Evolutionary conservation across 1,140 invertebrate species (phyloP), one percentile per base, ranked within the genome.

Genomic region (Batillaria attramentaria): DNA sequence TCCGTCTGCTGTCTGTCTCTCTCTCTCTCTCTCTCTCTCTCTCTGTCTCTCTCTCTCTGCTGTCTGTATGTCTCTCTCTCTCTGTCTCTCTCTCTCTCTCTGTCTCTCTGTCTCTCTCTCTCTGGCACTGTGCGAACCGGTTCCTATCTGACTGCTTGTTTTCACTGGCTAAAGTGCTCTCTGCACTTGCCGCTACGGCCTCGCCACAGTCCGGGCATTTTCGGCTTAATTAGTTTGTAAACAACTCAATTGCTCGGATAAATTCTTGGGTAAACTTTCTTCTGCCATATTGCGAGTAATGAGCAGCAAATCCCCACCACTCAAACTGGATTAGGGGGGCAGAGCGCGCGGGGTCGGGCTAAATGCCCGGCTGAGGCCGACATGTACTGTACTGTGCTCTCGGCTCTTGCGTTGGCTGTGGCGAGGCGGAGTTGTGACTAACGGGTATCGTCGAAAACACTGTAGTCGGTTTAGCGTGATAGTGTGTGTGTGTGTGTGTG

Each of bases 201-300:
- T 6, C 13, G n/a, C 66, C 66, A 10, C 5, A 41, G 3, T 68
- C 37, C 8, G 35, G 28, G 66, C 66, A 68, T 68, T 68, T 68
- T 68, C 37, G 20, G 68, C 68, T 70, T 70, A 46, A 70, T 70
- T 70, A 70, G 68, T 70, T 70, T 70, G 68, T 70, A 70, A 70
- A 70, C 68, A 70, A 70, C 39, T 43, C 68, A 70, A 70, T 70
- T 70, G 68, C 68, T 20, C n/a, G 68, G 68, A 70, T 70, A 70
- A 70, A 70, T 70, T 70, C 68, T 70, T 70, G 68, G 68, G 68
- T 70, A 70, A 70, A 70, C 68, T 70, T 70, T 43, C 68, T 70
- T 70, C 68, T 46, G 68, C 68, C 68, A 70, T 70, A 70, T 70
- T 70, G 68, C 68, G 42, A 70, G 68, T 70, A 70, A 70, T 70